phyloP scores from a whole-genome alignment of 2,888 invertebrate species.

The Ceriagrion tenellum region DNA sequence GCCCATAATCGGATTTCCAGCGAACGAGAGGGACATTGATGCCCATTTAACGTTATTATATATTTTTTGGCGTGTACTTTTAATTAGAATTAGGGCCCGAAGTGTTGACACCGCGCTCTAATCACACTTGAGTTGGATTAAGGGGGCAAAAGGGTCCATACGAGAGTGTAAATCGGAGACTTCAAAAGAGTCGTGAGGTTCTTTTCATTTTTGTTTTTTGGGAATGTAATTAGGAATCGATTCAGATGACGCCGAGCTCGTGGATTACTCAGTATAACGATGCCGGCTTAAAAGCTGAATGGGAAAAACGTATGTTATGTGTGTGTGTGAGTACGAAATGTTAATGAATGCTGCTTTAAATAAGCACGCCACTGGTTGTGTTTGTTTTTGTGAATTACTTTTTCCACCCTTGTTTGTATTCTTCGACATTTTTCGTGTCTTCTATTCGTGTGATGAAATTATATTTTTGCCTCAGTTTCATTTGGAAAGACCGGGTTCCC shows the following conservation, averaged over 20 bases:
- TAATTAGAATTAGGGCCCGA: neutral
- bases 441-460: no score
- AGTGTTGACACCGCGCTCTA: neutral
- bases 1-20: neutral
- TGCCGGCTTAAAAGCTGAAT: neutral
- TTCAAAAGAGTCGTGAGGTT: neutral
- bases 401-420: no score
- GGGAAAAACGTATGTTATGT: neutral
- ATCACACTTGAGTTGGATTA: slow-evolving; percentile 17
- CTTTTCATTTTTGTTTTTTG: neutral
- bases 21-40: neutral
- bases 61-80: neutral
- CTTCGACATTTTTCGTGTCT: no score
- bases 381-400: neutral
- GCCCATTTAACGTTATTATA: neutral
- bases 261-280: neutral
- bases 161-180: neutral
- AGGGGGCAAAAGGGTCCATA: neutral
- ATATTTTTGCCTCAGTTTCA: no score
- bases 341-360: neutral
- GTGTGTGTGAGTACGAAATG: neutral
- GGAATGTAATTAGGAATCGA: neutral
- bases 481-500: no score
- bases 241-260: neutral
- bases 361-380: neutral